phyloP scores from a whole-genome alignment of 2,888 invertebrate species.

The Brachyopa scutellaris region DNA sequence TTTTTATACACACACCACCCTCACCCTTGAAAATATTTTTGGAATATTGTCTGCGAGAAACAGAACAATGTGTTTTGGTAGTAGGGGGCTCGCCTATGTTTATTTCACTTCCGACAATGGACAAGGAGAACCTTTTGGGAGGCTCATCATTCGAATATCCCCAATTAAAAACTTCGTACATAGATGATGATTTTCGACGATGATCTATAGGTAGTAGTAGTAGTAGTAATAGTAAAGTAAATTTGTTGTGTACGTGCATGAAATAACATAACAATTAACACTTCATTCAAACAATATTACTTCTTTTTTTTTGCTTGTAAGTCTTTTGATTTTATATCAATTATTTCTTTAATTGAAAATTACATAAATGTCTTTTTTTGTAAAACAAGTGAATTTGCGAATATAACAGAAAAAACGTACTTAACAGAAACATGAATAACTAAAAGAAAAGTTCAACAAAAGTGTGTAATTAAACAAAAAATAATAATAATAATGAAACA shows the following conservation, averaged over 20 bases:
- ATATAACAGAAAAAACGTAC: constrained; percentile 37
- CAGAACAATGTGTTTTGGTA: constrained; percentile 74
- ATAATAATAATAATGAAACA: constrained; percentile 9
- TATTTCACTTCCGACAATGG: constrained; percentile 81
- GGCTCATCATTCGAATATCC: constrained; percentile 82
- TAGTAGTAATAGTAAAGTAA: constrained; percentile 66
- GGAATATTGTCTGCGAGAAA: constrained; percentile 78
- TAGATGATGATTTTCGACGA: constrained; percentile 86
- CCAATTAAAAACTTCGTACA: constrained; percentile 89
- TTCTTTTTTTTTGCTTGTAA: constrained; percentile 35
- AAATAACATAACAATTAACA: constrained; percentile 68
- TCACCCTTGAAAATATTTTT: constrained; percentile 79
- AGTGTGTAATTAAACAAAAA: constrained; percentile 38
- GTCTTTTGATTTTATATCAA: constrained; percentile 18
- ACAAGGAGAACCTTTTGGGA: constrained; percentile 81
- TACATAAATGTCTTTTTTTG: constrained; percentile 45
- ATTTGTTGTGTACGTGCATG: constrained; percentile 73
- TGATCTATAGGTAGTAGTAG: constrained; percentile 76
- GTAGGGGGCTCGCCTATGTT: constrained; percentile 81
- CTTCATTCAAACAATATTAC: constrained; percentile 66
- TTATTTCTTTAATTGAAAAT: constrained; percentile 21
- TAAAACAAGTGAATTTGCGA: constrained; percentile 48
- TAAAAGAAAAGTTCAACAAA: constrained; percentile 46
- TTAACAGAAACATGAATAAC: constrained; percentile 52
- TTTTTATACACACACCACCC: constrained; percentile 75